Evolutionary conservation across 2,113 vertebrate genomes (phyloP).

Genomic region (Dascyllus trimaculatus): DNA sequence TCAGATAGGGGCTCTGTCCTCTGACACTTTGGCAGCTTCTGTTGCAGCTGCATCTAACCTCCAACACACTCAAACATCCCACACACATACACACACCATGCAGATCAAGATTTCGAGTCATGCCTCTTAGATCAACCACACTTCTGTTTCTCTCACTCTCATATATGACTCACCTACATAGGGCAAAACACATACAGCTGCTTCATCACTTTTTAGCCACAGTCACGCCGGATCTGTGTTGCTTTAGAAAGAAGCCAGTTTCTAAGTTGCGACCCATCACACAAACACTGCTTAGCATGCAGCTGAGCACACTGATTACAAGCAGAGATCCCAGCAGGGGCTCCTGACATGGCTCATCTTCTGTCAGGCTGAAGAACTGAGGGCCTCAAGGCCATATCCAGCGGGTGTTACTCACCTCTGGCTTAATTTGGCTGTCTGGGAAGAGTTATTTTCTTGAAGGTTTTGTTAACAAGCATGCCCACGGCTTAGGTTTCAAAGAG

Average conservation of each 20-base stretch:
- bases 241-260: constrained; percentile 1
- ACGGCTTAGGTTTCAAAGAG: constrained; percentile 18
- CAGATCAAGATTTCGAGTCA: constrained; percentile 16
- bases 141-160: constrained; percentile 3
- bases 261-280: constrained; percentile 29
- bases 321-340: constrained; percentile 56
- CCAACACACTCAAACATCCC: background rate
- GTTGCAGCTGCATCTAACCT: constrained; percentile 25
- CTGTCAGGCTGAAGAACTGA: constrained; percentile 49
- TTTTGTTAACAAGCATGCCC: constrained; percentile 22
- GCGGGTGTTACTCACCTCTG: constrained; percentile 28
- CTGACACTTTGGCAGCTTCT: constrained; percentile 24
- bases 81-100: background rate
- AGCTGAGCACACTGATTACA: constrained; percentile 53
- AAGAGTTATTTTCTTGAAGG: constrained; percentile 36
- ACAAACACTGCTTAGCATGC: constrained; percentile 56
- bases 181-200: constrained; percentile 9
- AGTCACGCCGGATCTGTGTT: background rate
- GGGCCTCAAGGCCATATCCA: constrained; percentile 29
- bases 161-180: constrained; percentile 26
- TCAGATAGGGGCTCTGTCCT: constrained; percentile 1
- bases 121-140: constrained; percentile 26
- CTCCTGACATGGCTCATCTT: constrained; percentile 53
- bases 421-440: constrained; percentile 42
- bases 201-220: constrained; percentile 41